Evolutionary conservation across 2,888 invertebrate genomes (phyloP), one percentile per base, ranked within the genome.

Genomic region (Pachymerium ferrugineum): DNA sequence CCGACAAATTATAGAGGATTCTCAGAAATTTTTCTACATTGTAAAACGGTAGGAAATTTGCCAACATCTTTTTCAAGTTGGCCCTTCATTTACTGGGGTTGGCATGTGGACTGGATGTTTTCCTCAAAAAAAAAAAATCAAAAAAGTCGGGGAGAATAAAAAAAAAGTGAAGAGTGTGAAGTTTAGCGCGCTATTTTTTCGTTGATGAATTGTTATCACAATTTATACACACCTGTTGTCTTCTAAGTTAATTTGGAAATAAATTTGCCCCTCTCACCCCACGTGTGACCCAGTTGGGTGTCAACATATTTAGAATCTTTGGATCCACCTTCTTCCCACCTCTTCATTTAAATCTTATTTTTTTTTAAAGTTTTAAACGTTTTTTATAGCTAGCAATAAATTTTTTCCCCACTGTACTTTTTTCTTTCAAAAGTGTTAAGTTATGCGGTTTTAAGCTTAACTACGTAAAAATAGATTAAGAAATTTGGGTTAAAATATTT

Each of bases 111-210:
- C 3, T 12, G 16, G 47, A 47, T 14, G 16, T 47, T 47, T 47
- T 19, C 8, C 8, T 8, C 14, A 16, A 47, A 38, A 38, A 14
- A 38, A 6, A 38, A 16, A 38, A n/a, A 38, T n/a, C 3, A 38
- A 38, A 38, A 38, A 38, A 38, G 3, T 38, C 1, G 38, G 38
- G 12, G 14, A n/a, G n/a, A n/a, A 4, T 16, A 16, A 16, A 38
- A 38, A 38, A 47, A 16, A 16, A 16, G 47, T n/a, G 47, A 47
- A n/a, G n/a, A n/a, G n/a, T n/a, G n/a, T n/a, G n/a, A n/a, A n/a
- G n/a, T n/a, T n/a, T n/a, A n/a, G n/a, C n/a, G n/a, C n/a, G 47
- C 47, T 47, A 47, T 47, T 47, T 47, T 47, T 47, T 47, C 47
- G 47, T 47, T 47, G 47, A 47, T 47, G 16, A 19, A 47, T 47